Base-by-base conservation (phyloP, 2,113 vertebrate species). In the Stegostoma tigrinum region DNA sequence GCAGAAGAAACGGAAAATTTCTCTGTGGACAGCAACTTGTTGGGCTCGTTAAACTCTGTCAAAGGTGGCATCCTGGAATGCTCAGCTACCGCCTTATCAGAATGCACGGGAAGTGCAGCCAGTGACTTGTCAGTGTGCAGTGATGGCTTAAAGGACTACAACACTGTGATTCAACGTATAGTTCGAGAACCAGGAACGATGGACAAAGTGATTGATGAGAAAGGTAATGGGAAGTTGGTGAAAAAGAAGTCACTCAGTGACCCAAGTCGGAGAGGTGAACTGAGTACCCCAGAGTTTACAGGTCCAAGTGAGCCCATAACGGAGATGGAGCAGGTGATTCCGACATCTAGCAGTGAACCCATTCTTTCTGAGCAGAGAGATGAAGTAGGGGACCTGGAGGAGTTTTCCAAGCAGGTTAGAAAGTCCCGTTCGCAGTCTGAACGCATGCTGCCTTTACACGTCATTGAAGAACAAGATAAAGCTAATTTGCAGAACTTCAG, bases 201-300 rank as follows among this genome's bases (percentile, higher is more conserved):
- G 98, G 98, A 98, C 96, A 97, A 97, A 96, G 97, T 99, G 52
- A 97, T 97, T 0, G 99, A 99, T 0, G 99, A 99, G 96, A 98
- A 99, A 45, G 97, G 96, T 95, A 98, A 98, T 0, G 98, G 98
- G 55, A 99, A 99, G 97, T 97, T 98, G 93, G 98, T 98, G 91
- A 99, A 99, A 97, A 99, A 99, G 97, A 99, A 99, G 96, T 99
- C 99, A 0, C 97, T 99, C 96, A 99, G 99, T 0, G 99, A 99
- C 96, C 99, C 99, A n/a, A 99, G 99, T 97, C 98, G 99, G 38
- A 98, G 99, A 0, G 96, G 99, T 0, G 98, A 99, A 95, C 96
- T 98, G 52, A 96, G 96, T 0, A 96, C 97, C 0, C 95, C 98
- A 0, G 97, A 97, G 93, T 97, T 98, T 0, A 97, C 98, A 96